Percentiles rank a stretch among this genome's conserved stretches.
Evolutionary conservation across 2,888 invertebrate species (phyloP).

Genomic region (Ferrisia virgata): DNA sequence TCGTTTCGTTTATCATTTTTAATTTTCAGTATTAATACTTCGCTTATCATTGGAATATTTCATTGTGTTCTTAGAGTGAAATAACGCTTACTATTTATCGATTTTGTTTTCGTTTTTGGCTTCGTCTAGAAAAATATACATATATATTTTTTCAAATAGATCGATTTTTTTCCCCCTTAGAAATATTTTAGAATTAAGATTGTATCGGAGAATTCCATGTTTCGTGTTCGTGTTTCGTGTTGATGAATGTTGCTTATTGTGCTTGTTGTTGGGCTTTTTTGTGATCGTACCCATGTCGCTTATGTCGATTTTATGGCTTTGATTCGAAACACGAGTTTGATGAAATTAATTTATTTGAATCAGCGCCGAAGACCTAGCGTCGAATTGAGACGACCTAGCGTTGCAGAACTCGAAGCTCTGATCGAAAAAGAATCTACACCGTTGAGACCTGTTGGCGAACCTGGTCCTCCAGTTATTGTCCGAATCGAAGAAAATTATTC

Average conservation of each 20-base stretch:
- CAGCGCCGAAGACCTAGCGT: conserved; percentile 82
- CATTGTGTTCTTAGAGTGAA: not conserved
- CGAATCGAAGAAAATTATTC: conserved; percentile 94
- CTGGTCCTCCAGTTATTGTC: conserved; percentile 84
- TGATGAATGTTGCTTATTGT: conserved; percentile 1
- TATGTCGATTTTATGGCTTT: not conserved
- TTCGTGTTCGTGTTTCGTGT: not conserved
- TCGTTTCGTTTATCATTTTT: not conserved
- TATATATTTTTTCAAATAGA: not conserved
- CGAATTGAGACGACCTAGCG: conserved; percentile 84
- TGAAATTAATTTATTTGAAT: not conserved
- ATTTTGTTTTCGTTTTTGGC: not conserved
- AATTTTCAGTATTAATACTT: not conserved
- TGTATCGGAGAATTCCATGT: not conserved
- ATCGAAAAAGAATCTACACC: conserved; percentile 90
- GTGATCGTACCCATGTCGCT: conserved; percentile 1
- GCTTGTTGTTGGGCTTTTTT: not conserved
- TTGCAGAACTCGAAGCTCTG: conserved; percentile 84
- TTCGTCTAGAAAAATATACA: not conserved
- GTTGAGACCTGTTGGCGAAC: conserved; percentile 72
- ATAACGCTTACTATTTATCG: not conserved
- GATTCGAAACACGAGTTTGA: not conserved
- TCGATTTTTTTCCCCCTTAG: too few species aligned
- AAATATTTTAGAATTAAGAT: conserved; percentile 12
- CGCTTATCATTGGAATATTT: not conserved